Evolutionary conservation across 2,113 vertebrate genomes (phyloP).

Genomic region (Gobio gobio): DNA sequence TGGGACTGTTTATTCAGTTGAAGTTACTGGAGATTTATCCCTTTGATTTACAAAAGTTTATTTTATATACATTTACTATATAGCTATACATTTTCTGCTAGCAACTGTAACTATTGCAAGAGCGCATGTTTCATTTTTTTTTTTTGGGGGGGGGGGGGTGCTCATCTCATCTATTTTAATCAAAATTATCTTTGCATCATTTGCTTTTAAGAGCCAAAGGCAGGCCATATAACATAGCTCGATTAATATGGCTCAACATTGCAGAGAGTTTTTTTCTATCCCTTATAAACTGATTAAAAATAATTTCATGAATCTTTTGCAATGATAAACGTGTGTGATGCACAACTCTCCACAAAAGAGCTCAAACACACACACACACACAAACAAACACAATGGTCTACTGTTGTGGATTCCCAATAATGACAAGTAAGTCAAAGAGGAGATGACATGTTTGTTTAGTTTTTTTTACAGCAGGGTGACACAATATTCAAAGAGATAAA

Average conservation of each 20-base stretch:
- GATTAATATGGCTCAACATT: background rate
- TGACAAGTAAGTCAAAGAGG: too few relatives aligned
- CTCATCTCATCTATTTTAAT: conserved; percentile 16
- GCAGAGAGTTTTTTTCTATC: background rate
- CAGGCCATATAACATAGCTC: background rate
- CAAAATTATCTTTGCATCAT: conserved; percentile 2
- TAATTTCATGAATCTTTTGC: background rate
- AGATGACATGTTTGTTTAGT: too few relatives aligned
- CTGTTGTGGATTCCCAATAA: background rate
- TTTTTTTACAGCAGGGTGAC: background rate
- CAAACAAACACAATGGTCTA: background rate
- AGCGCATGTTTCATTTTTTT: too few relatives aligned
- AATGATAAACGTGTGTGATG: background rate
- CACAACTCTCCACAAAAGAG: background rate
- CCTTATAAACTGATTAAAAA: background rate
- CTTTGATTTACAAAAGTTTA: background rate
- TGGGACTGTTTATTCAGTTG: conserved; percentile 3
- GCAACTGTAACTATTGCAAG: background rate
- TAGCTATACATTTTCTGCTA: background rate
- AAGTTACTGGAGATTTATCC: conserved; percentile 3
- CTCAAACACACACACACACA: background rate
- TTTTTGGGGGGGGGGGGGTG: too few relatives aligned
- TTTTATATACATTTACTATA: background rate
- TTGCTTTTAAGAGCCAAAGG: background rate
- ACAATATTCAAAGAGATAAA: background rate